Base-by-base conservation (phyloP, 2,797 vertebrate species). In the Hylomyscus alleni region DNA sequence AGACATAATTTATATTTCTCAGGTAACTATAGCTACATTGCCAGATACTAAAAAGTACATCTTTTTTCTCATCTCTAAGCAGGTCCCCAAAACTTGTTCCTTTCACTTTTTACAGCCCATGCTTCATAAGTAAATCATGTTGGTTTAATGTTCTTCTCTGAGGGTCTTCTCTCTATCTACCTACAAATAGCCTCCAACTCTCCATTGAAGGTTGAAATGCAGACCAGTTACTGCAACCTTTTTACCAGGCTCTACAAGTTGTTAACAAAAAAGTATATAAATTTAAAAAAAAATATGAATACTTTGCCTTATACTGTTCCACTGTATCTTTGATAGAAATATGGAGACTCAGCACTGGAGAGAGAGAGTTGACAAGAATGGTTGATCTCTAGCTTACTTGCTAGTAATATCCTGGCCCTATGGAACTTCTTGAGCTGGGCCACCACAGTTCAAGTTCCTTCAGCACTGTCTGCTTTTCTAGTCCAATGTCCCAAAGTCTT, bases 1-100 rank as follows among this genome's bases (percentile, higher is more conserved):
- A 72, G 90, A 96, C 93, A 95, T 47, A 85, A 95, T 29, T n/a
- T 69, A 29, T 47, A 93, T 80, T 95, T 91, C 9, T 81, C 29
- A 75, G 81, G 58, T 92, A 76, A 65, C 95, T 77, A 37, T 65
- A 47, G 14, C 77, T 76, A 91, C 0, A 10, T 0, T 4, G 0
- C 5, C 26, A 11, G 56, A 12, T 29, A 47, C 29, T 75, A 93
- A 72, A 76, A 94, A 90, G 29, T 54, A 80, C 40, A 82, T 52
- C 12, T 3, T n/a, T 13, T 34, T 13, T 15, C 22, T 17, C 72
- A 34, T 7, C 34, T 81, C 44, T 13, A 54, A 80, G 69, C 2
- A 92, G 65, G 12, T 17, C 50, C 37, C 3, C 22, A 62, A 76
- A 15, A 73, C 24, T 83, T n/a, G 47, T 4, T 44, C 24, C 26